Evolutionary conservation across 2,797 vertebrate genomes (phyloP), one percentile per base, ranked within the genome.

Genomic region (Hyperoplus immaculatus): DNA sequence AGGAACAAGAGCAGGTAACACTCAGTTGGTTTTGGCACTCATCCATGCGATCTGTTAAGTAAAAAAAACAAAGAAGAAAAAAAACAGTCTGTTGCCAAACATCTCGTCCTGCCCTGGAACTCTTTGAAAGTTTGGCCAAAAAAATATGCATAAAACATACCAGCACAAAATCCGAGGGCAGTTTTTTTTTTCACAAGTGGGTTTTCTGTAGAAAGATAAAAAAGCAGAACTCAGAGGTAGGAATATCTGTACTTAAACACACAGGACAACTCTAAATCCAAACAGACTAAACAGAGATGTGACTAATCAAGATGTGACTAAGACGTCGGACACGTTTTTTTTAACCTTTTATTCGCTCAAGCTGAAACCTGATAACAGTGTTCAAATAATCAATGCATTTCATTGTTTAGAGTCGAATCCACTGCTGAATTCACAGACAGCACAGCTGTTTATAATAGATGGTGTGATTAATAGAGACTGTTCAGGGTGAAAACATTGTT

Each of bases 241-340:
- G 74, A 69, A 75, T 80, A 68, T 81, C 47, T 82, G 66, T 70
- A 41, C 70, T 57, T 39, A 73, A 86, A 57, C 45, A 7, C 16
- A 69, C 14, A 78, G 72, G 82, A 47, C 61, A 49, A 61, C 70
- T 84, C 85, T 85, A 81, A 87, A 92, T 84, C 83, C 83, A 87
- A 89, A 91, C 89, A 91, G 89, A 91, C 91, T 88, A 89, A 90
- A 91, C 88, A 90, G 60, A 92, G 73, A 86, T 69, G 75, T 93
- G 91, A 91, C 86, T 91, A 87, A 92, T 77, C 75, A 49, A 79
- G 78, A 88, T 72, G 86, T 94, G 93, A 92, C 84, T 88, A 88
- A 91, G 84, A 82, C 2, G 69, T 78, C 61, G 8, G 82, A 38
- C 84, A 78, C 60, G 43, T 85, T 66, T 81, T 68, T 72, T 78